phyloP scores from a whole-genome alignment of 2,888 invertebrate genomes.

The Thyatira batis region DNA sequence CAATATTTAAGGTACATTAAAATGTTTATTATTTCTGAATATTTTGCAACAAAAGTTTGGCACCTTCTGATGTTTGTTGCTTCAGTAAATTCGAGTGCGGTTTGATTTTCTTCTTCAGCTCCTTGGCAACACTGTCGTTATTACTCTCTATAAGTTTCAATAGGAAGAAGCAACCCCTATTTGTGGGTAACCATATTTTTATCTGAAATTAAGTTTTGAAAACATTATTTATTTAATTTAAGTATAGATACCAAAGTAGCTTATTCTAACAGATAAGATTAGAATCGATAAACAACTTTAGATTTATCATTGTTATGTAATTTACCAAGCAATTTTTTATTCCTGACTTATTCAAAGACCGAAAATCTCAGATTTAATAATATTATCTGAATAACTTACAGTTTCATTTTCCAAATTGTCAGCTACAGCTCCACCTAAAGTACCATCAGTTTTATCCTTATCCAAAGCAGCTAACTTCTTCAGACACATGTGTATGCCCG shows the following conservation, averaged over 20 bases:
- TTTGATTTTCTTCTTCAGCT: slow-evolving; percentile 76
- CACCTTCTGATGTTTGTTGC: slow-evolving; percentile 81
- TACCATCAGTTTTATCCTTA: slow-evolving; percentile 69
- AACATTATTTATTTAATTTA: background rate
- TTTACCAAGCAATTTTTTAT: too few relatives aligned
- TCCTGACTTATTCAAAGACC: too few relatives aligned
- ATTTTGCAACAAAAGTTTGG: slow-evolving; percentile 84
- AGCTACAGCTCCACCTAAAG: slow-evolving; percentile 83
- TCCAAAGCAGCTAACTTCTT: slow-evolving; percentile 89
- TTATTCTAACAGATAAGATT: background rate
- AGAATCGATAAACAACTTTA: background rate
- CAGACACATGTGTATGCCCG: slow-evolving; percentile 88
- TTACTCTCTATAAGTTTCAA: slow-evolving; percentile 86
- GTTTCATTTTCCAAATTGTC: slow-evolving; percentile 77
- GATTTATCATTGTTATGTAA: too few relatives aligned
- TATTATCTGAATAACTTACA: slow-evolving; percentile 65
- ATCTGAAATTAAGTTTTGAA: slow-evolving; percentile 71
- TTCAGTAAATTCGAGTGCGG: slow-evolving; percentile 70
- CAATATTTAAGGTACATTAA: slow-evolving; percentile 7
- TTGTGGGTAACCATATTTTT: slow-evolving; percentile 85
- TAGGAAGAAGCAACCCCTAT: slow-evolving; percentile 90
- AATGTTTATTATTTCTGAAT: slow-evolving; percentile 59
- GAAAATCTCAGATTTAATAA: background rate
- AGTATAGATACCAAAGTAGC: background rate
- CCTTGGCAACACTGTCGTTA: slow-evolving; percentile 58